These are phyloP conservation scores for Myioborus melanocephalus DNA, from an alignment of 2,797 vertebrate genomes.

Conservation along the genomic window DNA sequence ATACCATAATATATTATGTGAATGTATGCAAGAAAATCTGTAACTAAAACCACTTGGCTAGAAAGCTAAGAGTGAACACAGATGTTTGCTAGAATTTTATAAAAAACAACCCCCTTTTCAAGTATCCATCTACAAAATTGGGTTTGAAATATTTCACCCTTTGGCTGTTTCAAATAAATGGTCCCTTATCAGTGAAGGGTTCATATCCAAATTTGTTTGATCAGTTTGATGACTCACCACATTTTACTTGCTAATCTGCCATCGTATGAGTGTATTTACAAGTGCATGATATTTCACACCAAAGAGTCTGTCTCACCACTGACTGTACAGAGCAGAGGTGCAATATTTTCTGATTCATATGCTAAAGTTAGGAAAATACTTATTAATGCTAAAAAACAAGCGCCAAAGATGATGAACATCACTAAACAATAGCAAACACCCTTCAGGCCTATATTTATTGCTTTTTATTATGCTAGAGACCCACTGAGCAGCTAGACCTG, in stretches of 20 bases:
- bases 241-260: constrained; percentile 43
- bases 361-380: not conserved
- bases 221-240: constrained; percentile 22
- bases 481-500: not conserved
- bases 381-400: not conserved
- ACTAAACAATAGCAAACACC: not conserved
- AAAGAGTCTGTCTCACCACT: not conserved
- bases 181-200: not conserved
- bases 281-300: constrained; percentile 5
- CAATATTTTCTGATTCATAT: constrained; percentile 4
- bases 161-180: not conserved
- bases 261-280: not conserved
- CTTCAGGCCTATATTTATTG: not conserved
- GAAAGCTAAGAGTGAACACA: not conserved
- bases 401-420: not conserved
- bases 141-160: not conserved
- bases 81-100: not conserved
- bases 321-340: not conserved
- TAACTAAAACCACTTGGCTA: not conserved
- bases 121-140: not conserved
- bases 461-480: not conserved
- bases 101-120: not conserved
- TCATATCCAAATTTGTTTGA: not conserved
- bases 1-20: not conserved
- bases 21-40: not conserved